Percentiles rank a stretch among this genome's conserved stretches.
These are phyloP conservation scores for Drosophila pallidifrons DNA, from an alignment of 1,140 invertebrate species.

Conservation along the genomic window DNA sequence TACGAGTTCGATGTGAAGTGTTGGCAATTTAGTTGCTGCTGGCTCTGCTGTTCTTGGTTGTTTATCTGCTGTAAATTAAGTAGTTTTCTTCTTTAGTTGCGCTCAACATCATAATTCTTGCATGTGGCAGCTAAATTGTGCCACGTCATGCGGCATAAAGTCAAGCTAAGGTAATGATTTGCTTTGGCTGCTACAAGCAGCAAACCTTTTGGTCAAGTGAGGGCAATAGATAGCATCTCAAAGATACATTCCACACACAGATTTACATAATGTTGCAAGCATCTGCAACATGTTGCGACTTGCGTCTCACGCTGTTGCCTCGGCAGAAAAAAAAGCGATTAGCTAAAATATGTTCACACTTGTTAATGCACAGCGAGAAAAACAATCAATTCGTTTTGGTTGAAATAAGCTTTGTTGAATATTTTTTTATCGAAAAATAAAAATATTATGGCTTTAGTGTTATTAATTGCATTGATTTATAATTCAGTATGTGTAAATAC, in stretches of 20 bases:
- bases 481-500: too few relatives aligned
- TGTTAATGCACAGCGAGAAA: conserved; percentile 42
- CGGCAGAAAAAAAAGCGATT: conserved; percentile 21
- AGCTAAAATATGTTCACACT: conserved; percentile 47
- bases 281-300: conserved; percentile 1
- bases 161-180: neutral
- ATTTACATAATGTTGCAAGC: conserved; percentile 33
- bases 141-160: conserved; percentile 2
- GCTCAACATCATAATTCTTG: conserved; percentile 77
- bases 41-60: conserved; percentile 39
- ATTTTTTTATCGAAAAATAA: too few relatives aligned
- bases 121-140: conserved; percentile 28
- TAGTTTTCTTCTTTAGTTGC: conserved; percentile 60
- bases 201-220: conserved; percentile 28
- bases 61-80: conserved; percentile 67
- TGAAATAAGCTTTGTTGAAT: neutral
- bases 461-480: too few relatives aligned
- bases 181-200: conserved; percentile 36
- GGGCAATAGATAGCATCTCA: conserved; percentile 21
- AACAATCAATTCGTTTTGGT: conserved; percentile 17
- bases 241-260: conserved; percentile 2
- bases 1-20: conserved; percentile 26
- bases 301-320: conserved; percentile 24
- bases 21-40: conserved; percentile 60
- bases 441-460: too few relatives aligned